These are phyloP conservation scores for Drosophila vallismaia DNA, from an alignment of 2,888 invertebrate genomes.

Conservation along the genomic window DNA sequence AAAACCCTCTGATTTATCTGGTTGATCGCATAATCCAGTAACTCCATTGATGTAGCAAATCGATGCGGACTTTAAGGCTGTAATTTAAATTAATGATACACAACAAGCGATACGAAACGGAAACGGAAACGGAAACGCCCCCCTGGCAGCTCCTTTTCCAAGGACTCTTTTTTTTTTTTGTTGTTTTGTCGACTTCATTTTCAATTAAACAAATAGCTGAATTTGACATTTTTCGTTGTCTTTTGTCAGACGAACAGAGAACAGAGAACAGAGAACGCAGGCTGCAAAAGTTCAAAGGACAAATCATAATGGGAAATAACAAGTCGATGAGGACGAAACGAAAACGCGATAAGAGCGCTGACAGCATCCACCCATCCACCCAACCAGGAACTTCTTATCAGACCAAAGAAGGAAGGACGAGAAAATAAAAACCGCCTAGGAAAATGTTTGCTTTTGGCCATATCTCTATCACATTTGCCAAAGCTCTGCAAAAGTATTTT, in stretches of 20 bases:
- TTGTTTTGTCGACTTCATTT: constrained; percentile 38
- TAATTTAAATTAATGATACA: constrained; percentile 73
- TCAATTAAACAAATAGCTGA: constrained; percentile 78
- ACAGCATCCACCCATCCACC: constrained; percentile 13
- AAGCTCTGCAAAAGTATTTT: not conserved
- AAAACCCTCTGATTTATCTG: constrained; percentile 10
- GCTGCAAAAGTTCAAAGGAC: constrained; percentile 61
- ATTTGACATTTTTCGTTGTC: constrained; percentile 67
- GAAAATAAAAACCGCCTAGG: constrained; percentile 89
- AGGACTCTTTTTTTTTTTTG: constrained; percentile 7
- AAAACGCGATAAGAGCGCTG: constrained; percentile 53
- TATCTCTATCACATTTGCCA: constrained; percentile 1
- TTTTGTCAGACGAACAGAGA: not conserved
- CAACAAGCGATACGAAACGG: constrained; percentile 54
- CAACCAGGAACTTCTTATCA: constrained; percentile 84
- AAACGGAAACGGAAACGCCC: constrained; percentile 9
- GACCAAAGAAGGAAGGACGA: constrained; percentile 88
- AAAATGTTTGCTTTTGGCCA: constrained; percentile 54
- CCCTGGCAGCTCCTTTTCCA: not conserved
- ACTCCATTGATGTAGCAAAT: constrained; percentile 41
- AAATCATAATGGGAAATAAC: constrained; percentile 58
- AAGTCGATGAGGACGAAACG: constrained; percentile 37
- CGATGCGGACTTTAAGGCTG: constrained; percentile 21
- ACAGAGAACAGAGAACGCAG: not conserved
- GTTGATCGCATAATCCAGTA: constrained; percentile 32